Conservation (phyloP, 2,888 invertebrate genomes). For the Philonicus albiceps region DNA sequence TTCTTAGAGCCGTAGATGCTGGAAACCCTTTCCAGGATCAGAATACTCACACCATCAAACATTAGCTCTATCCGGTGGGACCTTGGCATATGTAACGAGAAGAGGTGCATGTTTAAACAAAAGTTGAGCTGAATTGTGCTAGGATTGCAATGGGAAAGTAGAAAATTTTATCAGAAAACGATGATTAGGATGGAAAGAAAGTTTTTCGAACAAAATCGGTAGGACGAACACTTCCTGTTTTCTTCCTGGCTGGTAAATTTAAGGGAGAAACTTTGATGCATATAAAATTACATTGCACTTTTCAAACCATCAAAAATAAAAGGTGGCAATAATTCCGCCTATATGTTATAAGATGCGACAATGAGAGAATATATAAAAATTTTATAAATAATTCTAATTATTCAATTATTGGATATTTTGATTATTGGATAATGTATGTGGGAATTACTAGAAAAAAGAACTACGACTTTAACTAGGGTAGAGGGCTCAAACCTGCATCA, state of each 20-base stretch:
- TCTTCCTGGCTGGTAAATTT: background rate
- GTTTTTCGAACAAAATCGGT: background rate
- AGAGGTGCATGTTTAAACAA: conserved; percentile 30
- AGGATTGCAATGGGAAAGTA: conserved; percentile 4
- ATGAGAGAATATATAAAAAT: no score
- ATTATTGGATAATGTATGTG: no score
- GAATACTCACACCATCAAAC: background rate
- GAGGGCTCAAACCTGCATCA: no score
- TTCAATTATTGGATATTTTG: no score
- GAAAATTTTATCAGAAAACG: conserved; percentile 16
- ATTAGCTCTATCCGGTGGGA: background rate
- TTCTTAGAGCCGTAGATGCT: background rate
- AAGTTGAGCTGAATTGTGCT: conserved; percentile 11
- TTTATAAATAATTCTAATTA: no score
- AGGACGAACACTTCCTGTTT: background rate
- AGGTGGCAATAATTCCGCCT: background rate
- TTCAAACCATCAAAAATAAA: background rate
- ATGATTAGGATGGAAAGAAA: conserved; percentile 24
- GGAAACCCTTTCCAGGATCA: background rate
- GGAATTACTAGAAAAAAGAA: no score
- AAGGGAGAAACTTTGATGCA: background rate
- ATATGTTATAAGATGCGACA: background rate
- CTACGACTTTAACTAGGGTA: no score
- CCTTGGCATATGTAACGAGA: conserved; percentile 21
- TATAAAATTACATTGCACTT: background rate